Evolutionary conservation across 2,888 invertebrate species (phyloP).

Genomic region (Mystacides longicornis): DNA sequence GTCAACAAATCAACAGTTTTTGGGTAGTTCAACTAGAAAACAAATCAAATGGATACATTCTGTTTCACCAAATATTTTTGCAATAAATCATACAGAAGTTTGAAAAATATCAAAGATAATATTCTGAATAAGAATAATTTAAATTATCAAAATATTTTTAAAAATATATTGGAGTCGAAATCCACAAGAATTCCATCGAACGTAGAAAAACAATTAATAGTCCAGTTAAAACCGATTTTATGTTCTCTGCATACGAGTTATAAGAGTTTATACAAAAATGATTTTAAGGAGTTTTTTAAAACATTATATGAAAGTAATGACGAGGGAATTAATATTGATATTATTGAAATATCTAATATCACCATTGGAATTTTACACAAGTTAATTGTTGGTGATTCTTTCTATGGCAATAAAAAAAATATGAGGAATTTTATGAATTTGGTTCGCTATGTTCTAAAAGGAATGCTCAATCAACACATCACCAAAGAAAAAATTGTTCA

Average conservation of each 20-base stretch:
- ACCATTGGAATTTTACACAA: constrained; percentile 33
- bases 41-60: constrained; percentile 15
- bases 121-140: constrained; percentile 11
- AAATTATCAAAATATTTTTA: constrained; percentile 5
- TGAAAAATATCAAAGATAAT: constrained; percentile 21
- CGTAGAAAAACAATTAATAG: neutral
- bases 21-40: too few species aligned
- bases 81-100: constrained; percentile 20
- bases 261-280: constrained; percentile 13
- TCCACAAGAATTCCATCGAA: neutral
- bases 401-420: constrained; percentile 37
- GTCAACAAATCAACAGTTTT: too few species aligned
- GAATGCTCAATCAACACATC: constrained; percentile 41
- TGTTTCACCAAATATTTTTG: constrained; percentile 22
- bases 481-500: constrained; percentile 30
- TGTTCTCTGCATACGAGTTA: constrained; percentile 14
- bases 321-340: constrained; percentile 32
- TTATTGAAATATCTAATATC: constrained; percentile 32
- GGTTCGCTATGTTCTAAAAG: constrained; percentile 33
- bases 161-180: constrained; percentile 12
- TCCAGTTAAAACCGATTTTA: constrained; percentile 3
- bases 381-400: constrained; percentile 35
- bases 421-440: constrained; percentile 35
- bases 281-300: constrained; percentile 19
- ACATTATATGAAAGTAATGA: constrained; percentile 3